A percentile compares a stretch with the other conserved stretches of the same genome.
phyloP scores from a whole-genome alignment of 2,113 vertebrate species.

The Festucalex cinctus region DNA sequence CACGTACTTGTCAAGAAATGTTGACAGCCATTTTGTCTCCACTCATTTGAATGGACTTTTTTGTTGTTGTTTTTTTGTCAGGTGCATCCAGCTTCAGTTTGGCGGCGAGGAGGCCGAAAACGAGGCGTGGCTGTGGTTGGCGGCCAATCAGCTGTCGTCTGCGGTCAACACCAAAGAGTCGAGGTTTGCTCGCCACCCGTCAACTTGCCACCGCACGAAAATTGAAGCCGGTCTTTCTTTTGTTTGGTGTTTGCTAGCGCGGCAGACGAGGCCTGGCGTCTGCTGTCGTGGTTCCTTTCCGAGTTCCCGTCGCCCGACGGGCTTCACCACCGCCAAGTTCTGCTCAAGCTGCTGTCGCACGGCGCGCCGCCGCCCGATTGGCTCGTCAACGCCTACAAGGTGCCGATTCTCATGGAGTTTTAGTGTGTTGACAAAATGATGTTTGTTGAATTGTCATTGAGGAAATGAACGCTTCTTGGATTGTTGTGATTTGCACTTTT shows the following conservation, averaged over 20 bases:
- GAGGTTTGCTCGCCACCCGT: constrained; percentile 67
- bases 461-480: too few species aligned
- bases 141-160: constrained; percentile 83
- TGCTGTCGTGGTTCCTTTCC: constrained; percentile 85
- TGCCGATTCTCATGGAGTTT: too few species aligned
- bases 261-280: constrained; percentile 91
- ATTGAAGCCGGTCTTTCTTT: too few species aligned
- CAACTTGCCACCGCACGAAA: neutral
- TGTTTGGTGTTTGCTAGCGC: constrained; percentile 67
- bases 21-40: too few species aligned
- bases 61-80: constrained; percentile 42
- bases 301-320: constrained; percentile 77
- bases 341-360: constrained; percentile 88
- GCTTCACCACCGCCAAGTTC: constrained; percentile 84
- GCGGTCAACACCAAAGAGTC: constrained; percentile 91
- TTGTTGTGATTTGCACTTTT: too few species aligned
- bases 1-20: too few species aligned
- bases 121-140: constrained; percentile 92
- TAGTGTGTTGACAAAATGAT: too few species aligned
- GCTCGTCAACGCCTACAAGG: constrained; percentile 91
- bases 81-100: constrained; percentile 89
- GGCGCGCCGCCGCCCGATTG: constrained; percentile 88
- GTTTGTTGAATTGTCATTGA: too few species aligned
- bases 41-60: too few species aligned
- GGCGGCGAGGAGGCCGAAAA: constrained; percentile 82